These are phyloP conservation scores for Dolichopus griseipennis DNA, from an alignment of 2,888 invertebrate species.

Conservation along the genomic window DNA sequence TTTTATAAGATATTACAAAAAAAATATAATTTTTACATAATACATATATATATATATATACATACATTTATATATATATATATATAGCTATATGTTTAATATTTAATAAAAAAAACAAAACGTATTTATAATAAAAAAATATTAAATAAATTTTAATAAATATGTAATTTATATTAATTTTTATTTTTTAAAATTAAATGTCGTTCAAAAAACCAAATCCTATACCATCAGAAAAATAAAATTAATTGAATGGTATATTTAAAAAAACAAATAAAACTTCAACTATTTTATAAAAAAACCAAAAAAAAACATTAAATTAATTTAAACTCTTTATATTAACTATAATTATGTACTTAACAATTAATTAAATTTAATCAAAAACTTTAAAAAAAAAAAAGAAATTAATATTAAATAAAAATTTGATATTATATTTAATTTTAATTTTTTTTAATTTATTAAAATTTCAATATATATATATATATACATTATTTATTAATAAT, in stretches of 20 bases:
- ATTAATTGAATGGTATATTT: too few species aligned
- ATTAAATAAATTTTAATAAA: neutral
- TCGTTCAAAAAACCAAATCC: neutral
- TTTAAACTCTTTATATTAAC: neutral
- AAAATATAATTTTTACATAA: neutral
- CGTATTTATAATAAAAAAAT: neutral
- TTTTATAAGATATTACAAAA: neutral
- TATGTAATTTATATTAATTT: neutral
- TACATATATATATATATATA: neutral
- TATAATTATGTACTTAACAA: neutral
- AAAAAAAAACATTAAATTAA: neutral
- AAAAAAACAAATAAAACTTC: neutral
- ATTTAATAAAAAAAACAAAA: neutral
- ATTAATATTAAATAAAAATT: too few species aligned
- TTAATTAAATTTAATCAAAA: neutral
- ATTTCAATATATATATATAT: constrained; percentile 10
- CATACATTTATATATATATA: neutral
- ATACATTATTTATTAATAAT: constrained; percentile 17
- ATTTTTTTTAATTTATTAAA: constrained; percentile 5
- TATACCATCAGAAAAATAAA: neutral
- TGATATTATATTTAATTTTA: neutral
- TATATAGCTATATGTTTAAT: neutral
- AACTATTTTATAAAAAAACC: neutral
- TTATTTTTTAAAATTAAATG: neutral
- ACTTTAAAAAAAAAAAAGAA: neutral